Evolutionary conservation across 2,888 invertebrate species (phyloP), one percentile per base, ranked within the genome.

Genomic region (Chymomyza fuscimana): DNA sequence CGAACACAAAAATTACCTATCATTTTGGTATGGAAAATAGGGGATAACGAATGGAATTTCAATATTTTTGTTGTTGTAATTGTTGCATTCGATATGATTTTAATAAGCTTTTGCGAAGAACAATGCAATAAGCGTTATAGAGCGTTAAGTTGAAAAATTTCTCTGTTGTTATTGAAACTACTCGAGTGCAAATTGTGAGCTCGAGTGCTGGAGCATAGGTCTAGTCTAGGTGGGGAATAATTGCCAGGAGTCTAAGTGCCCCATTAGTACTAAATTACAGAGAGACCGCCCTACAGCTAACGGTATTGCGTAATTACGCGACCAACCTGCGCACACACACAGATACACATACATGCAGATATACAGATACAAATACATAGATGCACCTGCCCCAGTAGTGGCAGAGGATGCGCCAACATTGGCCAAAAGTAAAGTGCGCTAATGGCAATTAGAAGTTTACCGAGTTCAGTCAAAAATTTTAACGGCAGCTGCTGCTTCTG

Each of bases 361-460:
- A 25, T 4, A 25, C 25, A 54, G 9, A n/a, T 7, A n/a, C 19
- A 16, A 22, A 22, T 19, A 54, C 56, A 56, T 19, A 56, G 10
- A 56, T 25, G 1, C 58, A 58, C 58, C 46, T 7, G 52, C 32
- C 50, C 56, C 36, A 46, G 12, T 10, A 58, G 22, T 66, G 72
- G 12, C 19, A n/a, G 40, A 6, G 7, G 59, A 60, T 59, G 32
- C 25, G 46, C 10, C 72, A 67, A 74, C 69, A 52, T 40, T 50
- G n/a, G 36, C 54, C 63, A 87, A 82, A 85, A 82, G 80, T 80
- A 87, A 87, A 87, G 84, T 84, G 84, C 84, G 82, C 87, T 84
- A 84, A 84, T 84, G 84, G 87, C 87, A 84, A 84, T 84, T 87
- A 84, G 86, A 87, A 87, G 86, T 84, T 86, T 79, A 80, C 82